Evolutionary conservation across 2,113 vertebrate species (phyloP).

Genomic region (Pandion haliaetus): DNA sequence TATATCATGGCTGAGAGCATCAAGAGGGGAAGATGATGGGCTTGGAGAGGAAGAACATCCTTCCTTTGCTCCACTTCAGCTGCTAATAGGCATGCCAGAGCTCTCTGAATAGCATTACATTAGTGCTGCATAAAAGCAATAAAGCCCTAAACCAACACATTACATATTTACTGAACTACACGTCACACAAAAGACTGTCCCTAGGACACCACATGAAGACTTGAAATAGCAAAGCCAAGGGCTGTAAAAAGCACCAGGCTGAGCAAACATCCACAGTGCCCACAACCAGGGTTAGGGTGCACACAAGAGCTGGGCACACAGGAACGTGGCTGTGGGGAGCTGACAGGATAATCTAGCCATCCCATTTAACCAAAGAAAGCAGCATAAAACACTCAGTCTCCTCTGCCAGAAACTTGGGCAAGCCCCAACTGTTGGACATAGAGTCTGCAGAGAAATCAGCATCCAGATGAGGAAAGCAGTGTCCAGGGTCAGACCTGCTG

Average conservation of each 20-base stretch:
- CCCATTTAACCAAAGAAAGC: neutral
- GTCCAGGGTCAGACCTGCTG: neutral
- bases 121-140: constrained; percentile 15
- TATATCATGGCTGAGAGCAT: constrained; percentile 43
- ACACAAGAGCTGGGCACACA: neutral
- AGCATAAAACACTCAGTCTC: neutral
- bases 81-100: neutral
- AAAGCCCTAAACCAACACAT: constrained; percentile 28
- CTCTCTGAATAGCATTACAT: neutral
- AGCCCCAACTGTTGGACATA: neutral
- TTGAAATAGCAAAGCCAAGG: neutral
- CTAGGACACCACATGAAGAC: neutral
- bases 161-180: neutral
- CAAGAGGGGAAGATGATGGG: constrained; percentile 22
- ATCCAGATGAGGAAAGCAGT: neutral
- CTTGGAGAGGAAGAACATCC: constrained; percentile 45
- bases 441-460: neutral
- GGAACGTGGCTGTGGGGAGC: neutral
- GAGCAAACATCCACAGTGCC: neutral
- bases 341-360: neutral
- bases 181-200: neutral
- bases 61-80: constrained; percentile 23
- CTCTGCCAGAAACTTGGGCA: neutral
- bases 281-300: neutral
- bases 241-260: neutral